These are phyloP conservation scores for Hydrochoerus hydrochaeris DNA, from an alignment of 2,113 vertebrate species.

Conservation along the genomic window DNA sequence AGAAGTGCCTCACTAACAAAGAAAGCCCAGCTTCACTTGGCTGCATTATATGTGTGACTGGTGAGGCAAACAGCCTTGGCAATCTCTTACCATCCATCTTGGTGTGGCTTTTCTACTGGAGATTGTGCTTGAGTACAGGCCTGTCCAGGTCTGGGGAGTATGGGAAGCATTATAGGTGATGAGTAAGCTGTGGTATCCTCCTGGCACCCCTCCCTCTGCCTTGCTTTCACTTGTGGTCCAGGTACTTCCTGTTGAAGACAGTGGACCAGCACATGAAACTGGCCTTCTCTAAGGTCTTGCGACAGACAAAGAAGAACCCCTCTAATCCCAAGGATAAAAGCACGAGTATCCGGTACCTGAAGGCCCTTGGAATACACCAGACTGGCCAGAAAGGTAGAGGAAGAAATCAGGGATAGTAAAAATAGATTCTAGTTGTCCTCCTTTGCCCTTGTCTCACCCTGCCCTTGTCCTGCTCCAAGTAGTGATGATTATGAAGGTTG, in stretches of 20 bases:
- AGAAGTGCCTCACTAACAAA: slow-evolving; percentile 35
- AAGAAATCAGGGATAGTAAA: background rate
- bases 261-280: slow-evolving; percentile 99
- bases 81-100: background rate
- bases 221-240: slow-evolving; percentile 81
- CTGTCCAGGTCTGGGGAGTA: slow-evolving; percentile 31
- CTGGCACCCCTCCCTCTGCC: slow-evolving; percentile 66
- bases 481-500: background rate
- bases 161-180: background rate
- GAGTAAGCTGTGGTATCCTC: slow-evolving; percentile 53
- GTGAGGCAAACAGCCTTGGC: slow-evolving; percentile 25
- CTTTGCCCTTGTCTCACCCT: background rate
- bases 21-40: background rate
- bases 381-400: slow-evolving; percentile 95
- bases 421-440: background rate
- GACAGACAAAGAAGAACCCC: slow-evolving; percentile 99
- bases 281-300: slow-evolving; percentile 98
- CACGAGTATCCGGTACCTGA: slow-evolving; percentile 98
- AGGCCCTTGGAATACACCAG: slow-evolving; percentile 93
- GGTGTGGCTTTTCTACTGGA: background rate
- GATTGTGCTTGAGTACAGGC: slow-evolving; percentile 21
- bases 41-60: slow-evolving; percentile 23
- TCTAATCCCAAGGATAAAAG: slow-evolving; percentile 96
- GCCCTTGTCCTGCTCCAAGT: background rate
- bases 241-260: slow-evolving; percentile 96